phyloP scores from a whole-genome alignment of 2,888 invertebrate species.

The Adelognathus sp. region DNA sequence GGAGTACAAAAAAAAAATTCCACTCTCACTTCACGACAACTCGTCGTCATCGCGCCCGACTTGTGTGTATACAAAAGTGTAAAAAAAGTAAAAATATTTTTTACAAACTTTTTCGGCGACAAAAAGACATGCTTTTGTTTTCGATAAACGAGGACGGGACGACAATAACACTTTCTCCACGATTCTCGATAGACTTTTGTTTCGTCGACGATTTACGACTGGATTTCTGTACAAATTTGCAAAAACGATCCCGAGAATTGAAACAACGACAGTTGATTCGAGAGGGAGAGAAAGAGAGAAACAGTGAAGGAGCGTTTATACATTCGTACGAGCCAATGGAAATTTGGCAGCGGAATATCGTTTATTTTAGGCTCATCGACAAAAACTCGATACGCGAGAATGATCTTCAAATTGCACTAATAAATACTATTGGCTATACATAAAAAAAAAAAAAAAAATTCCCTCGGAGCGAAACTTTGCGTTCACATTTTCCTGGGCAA shows the following conservation, averaged over 20 bases:
- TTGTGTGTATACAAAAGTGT: constrained; percentile 43
- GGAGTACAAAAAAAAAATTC: constrained; percentile 38
- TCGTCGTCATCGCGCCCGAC: constrained; percentile 6
- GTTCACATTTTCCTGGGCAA: not conserved
- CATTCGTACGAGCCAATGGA: not conserved
- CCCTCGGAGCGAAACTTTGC: not conserved
- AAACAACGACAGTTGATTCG: not conserved
- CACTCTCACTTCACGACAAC: constrained; percentile 25
- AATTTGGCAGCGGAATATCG: constrained; percentile 1
- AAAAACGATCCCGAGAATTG: not conserved
- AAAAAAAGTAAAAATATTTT: constrained; percentile 64
- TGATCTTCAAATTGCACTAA: constrained; percentile 35
- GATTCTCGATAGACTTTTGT: not conserved
- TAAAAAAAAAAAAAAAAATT: constrained; percentile 20
- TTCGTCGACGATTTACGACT: no score
- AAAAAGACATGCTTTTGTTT: constrained; percentile 34
- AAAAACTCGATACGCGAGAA: constrained; percentile 16
- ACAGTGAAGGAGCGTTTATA: not conserved
- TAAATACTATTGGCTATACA: constrained; percentile 44
- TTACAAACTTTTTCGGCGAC: constrained; percentile 37
- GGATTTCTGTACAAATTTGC: no score
- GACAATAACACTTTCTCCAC: not conserved
- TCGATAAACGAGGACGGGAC: not conserved
- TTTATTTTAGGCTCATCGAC: constrained; percentile 37
- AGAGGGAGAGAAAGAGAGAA: not conserved